Evolutionary conservation across 2,113 vertebrate genomes (phyloP).

Genomic region (Crotalus helleri): DNA sequence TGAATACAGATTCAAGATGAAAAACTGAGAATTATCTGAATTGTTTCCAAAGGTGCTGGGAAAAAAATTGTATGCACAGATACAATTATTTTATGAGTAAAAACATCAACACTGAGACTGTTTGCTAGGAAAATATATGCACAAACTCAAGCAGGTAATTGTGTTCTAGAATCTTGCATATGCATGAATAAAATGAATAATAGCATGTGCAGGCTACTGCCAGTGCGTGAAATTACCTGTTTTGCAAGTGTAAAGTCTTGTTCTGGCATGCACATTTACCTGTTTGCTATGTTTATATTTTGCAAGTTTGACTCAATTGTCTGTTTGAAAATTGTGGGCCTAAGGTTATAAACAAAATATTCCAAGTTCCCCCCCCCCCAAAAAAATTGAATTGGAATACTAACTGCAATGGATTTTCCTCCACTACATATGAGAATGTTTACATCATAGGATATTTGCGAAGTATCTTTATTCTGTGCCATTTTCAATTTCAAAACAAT

Average conservation of each 20-base stretch:
- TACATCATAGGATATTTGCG: slow-evolving; percentile 9
- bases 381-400: slow-evolving; percentile 4
- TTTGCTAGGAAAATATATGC: slow-evolving; percentile 52
- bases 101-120: slow-evolving; percentile 35
- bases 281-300: slow-evolving; percentile 50
- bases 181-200: slow-evolving; percentile 59
- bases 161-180: slow-evolving; percentile 48
- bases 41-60: slow-evolving; percentile 26
- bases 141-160: slow-evolving; percentile 53
- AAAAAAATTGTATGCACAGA: slow-evolving; percentile 37
- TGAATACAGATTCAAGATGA: neutral
- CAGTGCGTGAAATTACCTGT: slow-evolving; percentile 56
- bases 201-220: slow-evolving; percentile 45
- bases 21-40: neutral
- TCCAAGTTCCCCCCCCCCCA: neutral
- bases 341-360: slow-evolving; percentile 32
- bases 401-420: slow-evolving; percentile 6
- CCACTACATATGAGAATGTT: slow-evolving; percentile 2
- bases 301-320: slow-evolving; percentile 33
- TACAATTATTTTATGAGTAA: slow-evolving; percentile 50
- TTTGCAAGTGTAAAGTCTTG: slow-evolving; percentile 64
- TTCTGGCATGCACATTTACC: slow-evolving; percentile 57
- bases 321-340: slow-evolving; percentile 34
- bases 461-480: neutral
- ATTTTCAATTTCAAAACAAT: neutral